Evolutionary conservation across 1,140 invertebrate species (phyloP), one percentile per base, ranked within the genome.

Genomic region (Pachyrhynchus sulphureomaculatus): DNA sequence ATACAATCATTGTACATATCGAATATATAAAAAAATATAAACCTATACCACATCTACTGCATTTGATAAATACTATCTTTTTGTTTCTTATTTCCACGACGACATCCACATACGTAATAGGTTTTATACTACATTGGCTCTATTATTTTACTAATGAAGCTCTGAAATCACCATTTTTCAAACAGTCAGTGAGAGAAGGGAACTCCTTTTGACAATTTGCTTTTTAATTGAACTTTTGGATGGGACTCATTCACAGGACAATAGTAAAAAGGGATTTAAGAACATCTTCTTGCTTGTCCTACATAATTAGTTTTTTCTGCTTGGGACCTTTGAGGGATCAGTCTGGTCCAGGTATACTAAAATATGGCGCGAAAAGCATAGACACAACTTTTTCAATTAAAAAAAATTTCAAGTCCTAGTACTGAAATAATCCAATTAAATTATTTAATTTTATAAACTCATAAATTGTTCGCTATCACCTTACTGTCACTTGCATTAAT

Each of bases 201-300:
- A 12, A 8, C 42, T 20, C 18, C 10, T 12, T 29, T 54, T 42
- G 8, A 17, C 52, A 54, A 54, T 42, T 54, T 54, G 52, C 52
- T 54, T 42, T 42, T 42, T 37, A 54, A 42, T 54, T 54, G 36
- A 42, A 54, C 52, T n/a, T 29, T 29, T 6, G 26, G 24, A 52
- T 9, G 34, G 42, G 9, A 21, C 33, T 52, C 21, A 21, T 37
- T 21, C 15, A 51, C 21, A 12, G n/a, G 34, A 52, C 12, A 37
- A 48, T 21, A 18, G 49, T 52, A 52, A 17, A 52, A 52, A 52
- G 17, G 49, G 49, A 52, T 26, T 23, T 37, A 17, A 37, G 49
- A 52, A 52, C 49, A 37, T 23, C 49, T 13, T 21, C 42, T 45
- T 45, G 20, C 1, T 29, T 45, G 23, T 45, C 42, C 42, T 45